These are phyloP conservation scores for Alouatta palliata DNA, from an alignment of 2,113 vertebrate species.

Conservation along the genomic window DNA sequence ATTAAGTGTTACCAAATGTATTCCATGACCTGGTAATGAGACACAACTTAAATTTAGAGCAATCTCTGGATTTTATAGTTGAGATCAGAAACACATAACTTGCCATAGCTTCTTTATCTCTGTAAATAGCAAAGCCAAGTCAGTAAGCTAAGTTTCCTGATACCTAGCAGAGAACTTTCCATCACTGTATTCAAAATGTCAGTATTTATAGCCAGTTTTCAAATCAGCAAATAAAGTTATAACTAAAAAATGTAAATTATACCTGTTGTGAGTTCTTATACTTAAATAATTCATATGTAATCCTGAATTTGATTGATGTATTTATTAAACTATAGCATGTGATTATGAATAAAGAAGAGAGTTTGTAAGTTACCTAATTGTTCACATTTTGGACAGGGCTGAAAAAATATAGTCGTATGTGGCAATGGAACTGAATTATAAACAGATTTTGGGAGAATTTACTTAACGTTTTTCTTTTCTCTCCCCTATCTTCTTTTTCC, in stretches of 20 bases:
- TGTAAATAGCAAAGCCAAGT: background rate
- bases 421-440: background rate
- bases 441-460: background rate
- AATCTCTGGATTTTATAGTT: background rate
- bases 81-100: background rate
- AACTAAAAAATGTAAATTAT: background rate
- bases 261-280: background rate
- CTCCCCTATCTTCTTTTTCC: background rate
- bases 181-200: background rate
- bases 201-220: background rate
- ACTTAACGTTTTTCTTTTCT: background rate
- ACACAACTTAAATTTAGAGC: background rate
- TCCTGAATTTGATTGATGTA: background rate
- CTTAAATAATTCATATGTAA: background rate
- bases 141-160: background rate
- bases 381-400: background rate
- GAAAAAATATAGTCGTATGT: background rate
- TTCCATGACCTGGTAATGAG: background rate
- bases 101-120: background rate
- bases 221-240: background rate
- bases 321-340: background rate
- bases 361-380: background rate
- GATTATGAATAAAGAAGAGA: background rate
- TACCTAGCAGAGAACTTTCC: background rate
- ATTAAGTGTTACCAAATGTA: background rate